phyloP scores from a whole-genome alignment of 2,113 vertebrate species.

The Hypanus sabinus region DNA sequence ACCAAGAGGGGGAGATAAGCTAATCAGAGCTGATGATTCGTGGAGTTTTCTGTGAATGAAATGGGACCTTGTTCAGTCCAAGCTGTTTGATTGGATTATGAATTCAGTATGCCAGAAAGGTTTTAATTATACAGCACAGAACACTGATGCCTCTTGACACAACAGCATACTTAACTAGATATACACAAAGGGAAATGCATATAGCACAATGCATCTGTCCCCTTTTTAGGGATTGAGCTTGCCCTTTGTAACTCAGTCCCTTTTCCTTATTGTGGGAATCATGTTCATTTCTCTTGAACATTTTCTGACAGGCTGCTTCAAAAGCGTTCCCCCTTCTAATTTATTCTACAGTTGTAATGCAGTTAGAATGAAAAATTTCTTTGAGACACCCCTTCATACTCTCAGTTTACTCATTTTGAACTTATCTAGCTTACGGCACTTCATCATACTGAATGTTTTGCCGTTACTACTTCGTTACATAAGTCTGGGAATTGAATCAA shows the following conservation, averaged over 20 bases:
- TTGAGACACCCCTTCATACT: neutral
- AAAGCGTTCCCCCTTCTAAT: neutral
- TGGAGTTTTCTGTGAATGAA: conserved; percentile 27
- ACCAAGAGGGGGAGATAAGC: neutral
- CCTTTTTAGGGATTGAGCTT: neutral
- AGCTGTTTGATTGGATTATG: neutral
- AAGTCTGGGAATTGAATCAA: too few species aligned
- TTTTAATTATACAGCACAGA: conserved; percentile 1
- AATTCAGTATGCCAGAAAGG: conserved; percentile 8
- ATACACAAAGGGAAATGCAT: neutral
- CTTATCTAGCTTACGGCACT: neutral
- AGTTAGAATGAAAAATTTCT: neutral
- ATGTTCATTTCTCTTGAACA: neutral
- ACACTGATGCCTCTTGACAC: conserved; percentile 18
- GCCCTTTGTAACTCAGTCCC: neutral
- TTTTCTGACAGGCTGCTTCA: neutral
- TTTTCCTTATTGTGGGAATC: neutral
- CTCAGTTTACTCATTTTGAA: neutral
- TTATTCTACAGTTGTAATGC: neutral
- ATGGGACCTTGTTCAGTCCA: conserved; percentile 17
- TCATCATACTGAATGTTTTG: neutral
- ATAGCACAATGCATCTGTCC: neutral
- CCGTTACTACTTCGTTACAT: neutral
- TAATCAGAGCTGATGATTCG: neutral
- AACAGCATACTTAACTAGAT: conserved; percentile 9